Evolutionary conservation across 2,888 invertebrate genomes (phyloP).

Genomic region (Panzeria rudis): DNA sequence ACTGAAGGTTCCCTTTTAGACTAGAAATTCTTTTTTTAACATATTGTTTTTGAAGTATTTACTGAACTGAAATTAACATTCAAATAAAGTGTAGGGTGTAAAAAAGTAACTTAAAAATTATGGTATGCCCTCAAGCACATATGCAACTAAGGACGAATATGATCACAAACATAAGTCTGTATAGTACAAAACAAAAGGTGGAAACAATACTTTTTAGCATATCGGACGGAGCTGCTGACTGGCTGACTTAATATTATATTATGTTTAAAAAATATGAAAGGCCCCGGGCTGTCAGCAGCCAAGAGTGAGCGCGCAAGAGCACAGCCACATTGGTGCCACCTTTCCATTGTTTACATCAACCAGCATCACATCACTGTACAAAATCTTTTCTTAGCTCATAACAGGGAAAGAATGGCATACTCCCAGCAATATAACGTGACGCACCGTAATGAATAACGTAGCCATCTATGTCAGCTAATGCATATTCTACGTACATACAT

Average conservation of each 20-base stretch:
- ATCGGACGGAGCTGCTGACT: conserved; percentile 71
- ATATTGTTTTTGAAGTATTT: not conserved
- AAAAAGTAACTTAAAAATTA: conserved; percentile 37
- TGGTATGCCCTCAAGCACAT: conserved; percentile 40
- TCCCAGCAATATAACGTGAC: conserved; percentile 30
- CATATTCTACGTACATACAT: conserved; percentile 10
- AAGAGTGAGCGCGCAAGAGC: conserved; percentile 70
- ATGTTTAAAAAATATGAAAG: conserved; percentile 42
- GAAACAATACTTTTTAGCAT: conserved; percentile 70
- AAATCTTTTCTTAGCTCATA: conserved; percentile 55
- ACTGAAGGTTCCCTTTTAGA: no score
- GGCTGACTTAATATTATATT: conserved; percentile 63
- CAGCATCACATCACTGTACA: conserved; percentile 60
- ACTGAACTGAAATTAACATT: not conserved
- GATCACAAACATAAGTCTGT: conserved; percentile 59
- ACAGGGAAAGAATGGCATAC: conserved; percentile 34
- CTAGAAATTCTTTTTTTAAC: no score
- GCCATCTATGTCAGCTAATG: conserved; percentile 37
- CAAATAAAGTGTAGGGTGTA: conserved; percentile 11
- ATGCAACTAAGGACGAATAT: conserved; percentile 50
- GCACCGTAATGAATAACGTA: conserved; percentile 48
- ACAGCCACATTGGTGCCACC: conserved; percentile 72
- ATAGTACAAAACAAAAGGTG: conserved; percentile 59
- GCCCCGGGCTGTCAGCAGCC: conserved; percentile 68
- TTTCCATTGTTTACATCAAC: conserved; percentile 69